Conservation (phyloP, 2,888 invertebrate genomes). For the Orthosia gothica region DNA sequence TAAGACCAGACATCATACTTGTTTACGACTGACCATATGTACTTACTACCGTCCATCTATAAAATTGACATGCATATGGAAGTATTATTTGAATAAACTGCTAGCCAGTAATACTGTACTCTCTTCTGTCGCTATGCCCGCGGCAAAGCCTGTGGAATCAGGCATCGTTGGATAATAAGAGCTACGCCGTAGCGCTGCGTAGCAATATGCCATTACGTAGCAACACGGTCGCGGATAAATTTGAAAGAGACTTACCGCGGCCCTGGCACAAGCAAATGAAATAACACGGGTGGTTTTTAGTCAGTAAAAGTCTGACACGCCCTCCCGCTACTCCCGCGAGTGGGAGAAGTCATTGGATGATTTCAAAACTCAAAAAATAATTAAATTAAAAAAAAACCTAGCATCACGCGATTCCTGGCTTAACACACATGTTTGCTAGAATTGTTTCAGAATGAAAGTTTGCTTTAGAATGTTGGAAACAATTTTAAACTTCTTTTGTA, state of each 20-base stretch:
- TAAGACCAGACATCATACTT: slow-evolving; percentile 17
- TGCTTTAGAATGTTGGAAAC: background rate
- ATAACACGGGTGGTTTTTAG: too few species aligned
- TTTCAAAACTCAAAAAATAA: too few species aligned
- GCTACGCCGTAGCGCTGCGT: slow-evolving; percentile 18
- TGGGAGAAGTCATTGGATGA: too few species aligned
- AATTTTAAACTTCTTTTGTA: background rate
- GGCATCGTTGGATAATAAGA: background rate
- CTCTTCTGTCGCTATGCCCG: background rate
- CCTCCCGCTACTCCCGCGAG: too few species aligned
- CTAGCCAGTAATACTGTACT: background rate
- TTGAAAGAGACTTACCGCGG: too few species aligned
- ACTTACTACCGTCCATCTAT: slow-evolving; percentile 1
- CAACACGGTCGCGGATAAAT: too few species aligned
- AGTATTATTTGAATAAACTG: slow-evolving; percentile 20
- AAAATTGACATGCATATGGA: slow-evolving; percentile 26
- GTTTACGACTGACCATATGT: slow-evolving; percentile 41
- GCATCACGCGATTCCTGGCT: too few species aligned
- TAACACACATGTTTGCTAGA: background rate
- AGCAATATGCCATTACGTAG: background rate
- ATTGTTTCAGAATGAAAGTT: background rate
- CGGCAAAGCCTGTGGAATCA: background rate
- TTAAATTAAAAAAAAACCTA: too few species aligned
- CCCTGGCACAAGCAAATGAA: too few species aligned
- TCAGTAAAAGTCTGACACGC: too few species aligned